Percentiles rank a stretch among this genome's conserved stretches.
Evolutionary conservation across 1,140 invertebrate species (phyloP).

Genomic region (Ectropis grisescens): DNA sequence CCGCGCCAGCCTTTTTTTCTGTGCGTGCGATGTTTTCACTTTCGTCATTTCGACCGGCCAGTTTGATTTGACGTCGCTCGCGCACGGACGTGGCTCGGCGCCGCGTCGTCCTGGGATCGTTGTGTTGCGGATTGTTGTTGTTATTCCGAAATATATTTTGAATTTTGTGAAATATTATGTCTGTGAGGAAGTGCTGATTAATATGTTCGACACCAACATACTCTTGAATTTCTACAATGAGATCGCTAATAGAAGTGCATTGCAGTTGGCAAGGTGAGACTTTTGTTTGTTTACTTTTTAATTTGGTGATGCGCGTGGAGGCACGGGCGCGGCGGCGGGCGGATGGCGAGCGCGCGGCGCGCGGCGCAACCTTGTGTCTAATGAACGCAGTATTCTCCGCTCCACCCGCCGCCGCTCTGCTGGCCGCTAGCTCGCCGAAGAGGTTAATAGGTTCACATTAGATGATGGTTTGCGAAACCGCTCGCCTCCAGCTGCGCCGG

Average conservation of each 20-base stretch:
- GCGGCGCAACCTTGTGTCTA: constrained; percentile 60
- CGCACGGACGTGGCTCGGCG: constrained; percentile 64
- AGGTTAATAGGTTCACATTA: constrained; percentile 71
- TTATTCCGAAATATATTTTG: constrained; percentile 24
- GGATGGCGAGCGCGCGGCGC: constrained; percentile 12
- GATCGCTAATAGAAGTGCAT: constrained; percentile 63
- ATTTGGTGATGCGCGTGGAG: constrained; percentile 31
- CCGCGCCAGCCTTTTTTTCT: constrained; percentile 66
- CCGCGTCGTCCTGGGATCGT: constrained; percentile 64
- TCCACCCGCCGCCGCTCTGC: constrained; percentile 62
- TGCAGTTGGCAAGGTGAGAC: constrained; percentile 66
- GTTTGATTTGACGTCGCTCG: constrained; percentile 65
- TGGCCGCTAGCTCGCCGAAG: constrained; percentile 53
- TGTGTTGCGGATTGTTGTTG: constrained; percentile 57
- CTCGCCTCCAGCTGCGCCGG: constrained; percentile 33
- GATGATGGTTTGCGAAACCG: constrained; percentile 65
- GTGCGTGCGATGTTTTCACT: constrained; percentile 70
- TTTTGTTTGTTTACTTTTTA: constrained; percentile 59
- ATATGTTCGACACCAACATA: constrained; percentile 65
- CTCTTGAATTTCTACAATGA: constrained; percentile 68
- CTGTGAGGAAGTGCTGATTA: constrained; percentile 67
- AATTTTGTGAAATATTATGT: constrained; percentile 54
- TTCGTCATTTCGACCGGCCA: constrained; percentile 69
- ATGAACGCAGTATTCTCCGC: constrained; percentile 54
- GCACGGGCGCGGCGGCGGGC: constrained; percentile 17